Conservation (phyloP, 2,113 vertebrate species). For the Marmota flaviventris region DNA sequence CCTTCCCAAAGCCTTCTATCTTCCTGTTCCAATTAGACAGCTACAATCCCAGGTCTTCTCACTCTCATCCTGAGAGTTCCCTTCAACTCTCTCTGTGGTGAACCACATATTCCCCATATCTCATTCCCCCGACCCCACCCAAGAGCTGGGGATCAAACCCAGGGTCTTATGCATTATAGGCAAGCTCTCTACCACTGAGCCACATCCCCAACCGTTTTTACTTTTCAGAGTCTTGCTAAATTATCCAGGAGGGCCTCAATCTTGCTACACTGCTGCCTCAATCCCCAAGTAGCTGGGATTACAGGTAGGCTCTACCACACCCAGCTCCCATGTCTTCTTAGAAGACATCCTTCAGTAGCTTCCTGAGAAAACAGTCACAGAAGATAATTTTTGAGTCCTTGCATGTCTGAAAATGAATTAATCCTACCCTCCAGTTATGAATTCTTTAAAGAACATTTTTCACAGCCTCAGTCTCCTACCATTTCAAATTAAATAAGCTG, state of each 20-base stretch:
- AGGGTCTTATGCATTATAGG: not conserved
- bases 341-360: not conserved
- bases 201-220: not conserved
- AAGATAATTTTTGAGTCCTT: not conserved
- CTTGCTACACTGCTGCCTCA: no score
- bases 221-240: not conserved
- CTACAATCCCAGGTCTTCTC: not conserved
- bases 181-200: not conserved
- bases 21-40: not conserved
- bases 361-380: not conserved
- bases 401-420: not conserved
- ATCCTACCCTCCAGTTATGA: not conserved
- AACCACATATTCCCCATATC: not conserved
- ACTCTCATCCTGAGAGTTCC: not conserved
- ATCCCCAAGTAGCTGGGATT: not conserved
- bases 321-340: not conserved
- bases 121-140: not conserved
- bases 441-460: not conserved
- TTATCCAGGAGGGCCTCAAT: not conserved
- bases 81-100: not conserved
- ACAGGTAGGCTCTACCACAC: not conserved
- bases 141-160: not conserved
- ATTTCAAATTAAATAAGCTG: slow-evolving; percentile 4
- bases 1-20: not conserved
- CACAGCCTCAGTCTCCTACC: not conserved